A percentile compares a stretch with the other conserved stretches of the same genome.
phyloP scores from a whole-genome alignment of 2,888 invertebrate genomes.

The Blastobasis lacticolella region DNA sequence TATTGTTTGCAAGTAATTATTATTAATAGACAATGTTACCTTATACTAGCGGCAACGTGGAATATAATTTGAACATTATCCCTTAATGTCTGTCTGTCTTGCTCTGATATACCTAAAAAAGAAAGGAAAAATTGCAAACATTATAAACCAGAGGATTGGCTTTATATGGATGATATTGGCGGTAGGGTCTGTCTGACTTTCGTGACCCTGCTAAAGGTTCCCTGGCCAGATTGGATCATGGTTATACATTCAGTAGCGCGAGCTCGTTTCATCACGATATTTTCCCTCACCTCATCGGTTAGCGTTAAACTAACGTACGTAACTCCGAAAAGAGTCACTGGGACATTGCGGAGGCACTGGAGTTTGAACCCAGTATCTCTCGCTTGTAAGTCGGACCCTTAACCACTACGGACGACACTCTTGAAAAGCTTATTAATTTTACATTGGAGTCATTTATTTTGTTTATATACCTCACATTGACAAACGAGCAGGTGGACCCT shows the following conservation, averaged over 20 bases:
- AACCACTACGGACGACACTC: too few species aligned
- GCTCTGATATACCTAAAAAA: conserved; percentile 65
- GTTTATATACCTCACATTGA: too few species aligned
- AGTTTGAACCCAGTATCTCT: too few species aligned
- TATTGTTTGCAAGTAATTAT: background rate
- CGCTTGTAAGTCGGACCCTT: too few species aligned
- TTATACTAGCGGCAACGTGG: conserved; percentile 81
- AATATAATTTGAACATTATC: background rate
- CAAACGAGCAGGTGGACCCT: too few species aligned
- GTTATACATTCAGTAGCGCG: background rate
- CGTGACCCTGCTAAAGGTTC: too few species aligned
- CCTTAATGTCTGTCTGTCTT: conserved; percentile 34
- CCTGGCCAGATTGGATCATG: background rate
- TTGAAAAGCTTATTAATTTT: too few species aligned
- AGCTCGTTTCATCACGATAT: background rate
- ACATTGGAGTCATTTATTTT: too few species aligned
- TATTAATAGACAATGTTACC: conserved; percentile 29
- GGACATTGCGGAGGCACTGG: too few species aligned
- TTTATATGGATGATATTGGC: background rate
- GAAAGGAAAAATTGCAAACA: background rate
- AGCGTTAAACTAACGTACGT: too few species aligned
- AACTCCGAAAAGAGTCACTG: too few species aligned
- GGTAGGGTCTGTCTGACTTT: background rate
- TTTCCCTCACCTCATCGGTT: background rate
- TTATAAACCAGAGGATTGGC: background rate